Percentiles rank a stretch among this genome's conserved stretches.
These are phyloP conservation scores for Drosophila neotestacea DNA, from an alignment of 2,888 invertebrate species.

Conservation along the genomic window DNA sequence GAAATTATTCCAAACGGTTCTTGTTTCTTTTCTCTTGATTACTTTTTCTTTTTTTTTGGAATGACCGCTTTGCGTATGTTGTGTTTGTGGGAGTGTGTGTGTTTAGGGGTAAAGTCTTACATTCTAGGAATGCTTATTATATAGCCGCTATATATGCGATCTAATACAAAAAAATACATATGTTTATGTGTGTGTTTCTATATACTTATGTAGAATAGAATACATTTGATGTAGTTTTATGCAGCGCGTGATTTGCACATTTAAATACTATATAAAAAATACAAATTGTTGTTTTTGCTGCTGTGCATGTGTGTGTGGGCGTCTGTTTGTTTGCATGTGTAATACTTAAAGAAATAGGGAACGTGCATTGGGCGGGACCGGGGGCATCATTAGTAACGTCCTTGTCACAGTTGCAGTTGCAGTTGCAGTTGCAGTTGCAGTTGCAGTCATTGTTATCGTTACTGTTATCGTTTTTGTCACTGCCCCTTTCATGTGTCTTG, in stretches of 20 bases:
- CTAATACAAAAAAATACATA: conserved; percentile 52
- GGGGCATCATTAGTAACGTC: conserved; percentile 19
- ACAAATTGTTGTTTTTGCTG: conserved; percentile 64
- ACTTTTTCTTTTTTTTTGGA: conserved; percentile 49
- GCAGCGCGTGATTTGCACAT: conserved; percentile 44
- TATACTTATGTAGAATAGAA: conserved; percentile 37
- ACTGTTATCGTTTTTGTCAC: not conserved
- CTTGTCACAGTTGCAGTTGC: conserved; percentile 16
- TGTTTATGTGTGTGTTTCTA: conserved; percentile 23
- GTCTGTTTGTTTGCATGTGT: conserved; percentile 35
- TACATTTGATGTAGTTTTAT: conserved; percentile 63
- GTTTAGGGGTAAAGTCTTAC: conserved; percentile 36
- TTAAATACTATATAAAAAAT: conserved; percentile 79
- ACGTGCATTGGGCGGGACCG: conserved; percentile 48
- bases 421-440: conserved; percentile 9
- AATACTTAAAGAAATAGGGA: conserved; percentile 60
- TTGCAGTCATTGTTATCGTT: conserved; percentile 2
- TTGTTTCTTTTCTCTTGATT: conserved; percentile 17
- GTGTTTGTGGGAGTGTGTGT: conserved; percentile 23
- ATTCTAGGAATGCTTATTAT: conserved; percentile 68
- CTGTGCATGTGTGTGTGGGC: conserved; percentile 35
- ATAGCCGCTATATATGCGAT: conserved; percentile 38
- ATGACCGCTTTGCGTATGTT: conserved; percentile 59
- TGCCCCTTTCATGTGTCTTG: no score
- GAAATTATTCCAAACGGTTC: conserved; percentile 24